Base-by-base conservation (phyloP, 2,888 invertebrate genomes). In the Lissocephala sabroskyi region DNA sequence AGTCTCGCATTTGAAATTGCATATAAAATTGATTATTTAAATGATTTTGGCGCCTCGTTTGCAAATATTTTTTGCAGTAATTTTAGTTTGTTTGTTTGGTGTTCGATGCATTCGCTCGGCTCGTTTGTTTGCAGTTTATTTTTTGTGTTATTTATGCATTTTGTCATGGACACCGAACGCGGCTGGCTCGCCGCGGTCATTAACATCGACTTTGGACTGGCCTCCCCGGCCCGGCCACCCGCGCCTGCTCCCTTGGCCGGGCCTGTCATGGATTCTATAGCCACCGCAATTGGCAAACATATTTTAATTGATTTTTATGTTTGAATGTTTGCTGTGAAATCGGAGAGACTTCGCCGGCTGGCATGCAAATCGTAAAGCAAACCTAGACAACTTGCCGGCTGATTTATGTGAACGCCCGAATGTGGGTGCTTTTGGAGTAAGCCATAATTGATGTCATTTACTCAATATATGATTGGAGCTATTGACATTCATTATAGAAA, bases 281-380 rank as follows among this genome's bases (percentile, higher is more conserved):
- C 30, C 51, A 36, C 16, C 48, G 48, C 56, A 32, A 43, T 39
- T 39, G 36, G 52, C 62, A 64, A 65, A 64, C 53, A 73, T 40
- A 54, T 65, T 63, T 68, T 76, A 68, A 68, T 76, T 68, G 68
- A 76, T 76, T 65, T 68, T 65, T 14, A 17, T 44, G 50, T 47
- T 61, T 51, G 43, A 57, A 67, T 66, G 58, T 73, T 73, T 73
- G 62, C 55, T 73, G 76, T 62, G 56, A 66, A 66, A 56, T 17
- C 43, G 37, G 40, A 60, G 16, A 14, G 35, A 30, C 16, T 44
- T 44, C 42, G 7, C 17, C 16, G 14, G 14, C 9, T 11, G 10
- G n/a, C 10, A 37, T n/a, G 37, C 1, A 37, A 37, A 37, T 18
- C 19, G 18, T 16, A 18, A 36, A 36, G 23, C 23, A 23, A 23